Evolutionary conservation across 2,113 vertebrate genomes (phyloP), one percentile per base, ranked within the genome.

Genomic region (Zeus faber): DNA sequence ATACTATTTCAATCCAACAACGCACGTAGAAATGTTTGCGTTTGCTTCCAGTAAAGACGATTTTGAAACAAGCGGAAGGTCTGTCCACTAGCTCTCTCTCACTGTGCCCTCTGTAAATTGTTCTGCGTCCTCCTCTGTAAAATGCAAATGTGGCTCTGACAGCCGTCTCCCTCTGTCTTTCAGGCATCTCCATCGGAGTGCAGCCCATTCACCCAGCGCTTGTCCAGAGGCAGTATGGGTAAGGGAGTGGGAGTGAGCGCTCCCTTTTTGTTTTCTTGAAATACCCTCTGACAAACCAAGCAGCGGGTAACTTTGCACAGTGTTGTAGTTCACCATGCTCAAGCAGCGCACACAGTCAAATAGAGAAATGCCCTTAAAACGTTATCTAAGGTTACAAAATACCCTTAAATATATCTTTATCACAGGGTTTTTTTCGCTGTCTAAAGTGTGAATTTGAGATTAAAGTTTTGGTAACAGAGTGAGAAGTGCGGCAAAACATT

Each of bases 191-290:
- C 44, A 84, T 98, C 65, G 93, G 95, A 58, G 92, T 97, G 46
- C 96, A 97, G 85, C 94, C 95, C 87, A 76, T 99, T 64, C 95
- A 97, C 73, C 96, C 95, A 35, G 88, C 95, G 45, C 91, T 98
- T 76, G 91, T 99, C 83, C 96, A 98, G 88, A 91, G 96, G 81
- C 92, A 95, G 41, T 96, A 95, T 57, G 95, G 96, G 96, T 99
- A 91, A 97, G 95, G 90, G 65, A 80, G 70, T 64, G 33, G 70
- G 73, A 79, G 79, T 79, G 76, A 68, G 80, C 58, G 58, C 72
- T 60, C 35, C 26, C 17, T 65, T 67, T 56, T 70, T 80, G 13
- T n/a, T 37, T 37, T n/a, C 14, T 9, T 37, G 14, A 14, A 13
- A n/a, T 14, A n/a, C 11, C 33, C 33, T 37, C 33, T 13, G n/a